phyloP scores from a whole-genome alignment of 1,140 invertebrate species.

The Saccostrea cuccullata region DNA sequence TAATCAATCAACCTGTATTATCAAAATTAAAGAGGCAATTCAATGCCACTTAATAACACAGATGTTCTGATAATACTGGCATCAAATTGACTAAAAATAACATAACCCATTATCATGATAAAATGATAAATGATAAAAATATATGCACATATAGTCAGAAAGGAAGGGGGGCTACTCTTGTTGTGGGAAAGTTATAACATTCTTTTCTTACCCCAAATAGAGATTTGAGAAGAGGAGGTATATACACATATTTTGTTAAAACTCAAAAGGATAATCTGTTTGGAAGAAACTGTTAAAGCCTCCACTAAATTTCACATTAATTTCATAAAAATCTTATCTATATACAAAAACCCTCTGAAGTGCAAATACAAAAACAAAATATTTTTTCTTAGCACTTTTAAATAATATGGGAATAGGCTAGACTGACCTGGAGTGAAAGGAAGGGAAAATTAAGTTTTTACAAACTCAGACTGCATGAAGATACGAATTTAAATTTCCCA shows the following conservation, averaged over 20 bases:
- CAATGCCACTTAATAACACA: constrained; percentile 27
- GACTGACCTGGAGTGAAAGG: too few species aligned
- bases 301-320: too few species aligned
- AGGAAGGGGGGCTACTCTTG: background rate
- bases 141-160: background rate
- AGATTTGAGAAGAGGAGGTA: background rate
- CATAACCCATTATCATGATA: background rate
- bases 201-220: background rate
- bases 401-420: too few species aligned
- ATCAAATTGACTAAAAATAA: background rate
- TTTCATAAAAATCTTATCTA: too few species aligned
- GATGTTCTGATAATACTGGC: constrained; percentile 14
- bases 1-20: constrained; percentile 9
- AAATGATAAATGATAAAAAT: background rate
- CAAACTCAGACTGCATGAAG: too few species aligned
- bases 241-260: background rate
- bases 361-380: too few species aligned
- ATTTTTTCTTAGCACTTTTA: too few species aligned
- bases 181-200: background rate
- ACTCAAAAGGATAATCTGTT: background rate
- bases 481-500: too few species aligned
- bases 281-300: background rate
- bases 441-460: too few species aligned
- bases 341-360: too few species aligned
- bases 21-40: constrained; percentile 16